Percentiles rank a stretch among this genome's conserved stretches.
Evolutionary conservation across 2,797 vertebrate genomes (phyloP).

Genomic region (Anolis apletophallus): DNA sequence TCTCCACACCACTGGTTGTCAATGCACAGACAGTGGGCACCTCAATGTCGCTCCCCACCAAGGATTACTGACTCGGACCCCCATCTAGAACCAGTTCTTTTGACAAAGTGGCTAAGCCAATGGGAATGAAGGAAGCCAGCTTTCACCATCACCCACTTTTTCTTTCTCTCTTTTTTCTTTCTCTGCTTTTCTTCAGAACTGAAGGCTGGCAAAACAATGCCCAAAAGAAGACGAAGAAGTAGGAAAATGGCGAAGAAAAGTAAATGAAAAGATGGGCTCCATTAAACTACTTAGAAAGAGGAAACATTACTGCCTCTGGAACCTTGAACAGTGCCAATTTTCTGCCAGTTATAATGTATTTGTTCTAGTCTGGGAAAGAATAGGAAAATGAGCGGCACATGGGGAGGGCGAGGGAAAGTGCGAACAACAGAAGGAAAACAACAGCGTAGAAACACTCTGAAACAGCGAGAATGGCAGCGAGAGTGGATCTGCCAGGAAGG

Average conservation of each 20-base stretch:
- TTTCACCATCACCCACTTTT: too few relatives aligned
- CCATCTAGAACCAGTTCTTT: neutral
- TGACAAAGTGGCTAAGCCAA: neutral
- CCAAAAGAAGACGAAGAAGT: slow-evolving; percentile 8
- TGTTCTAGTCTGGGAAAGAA: slow-evolving; percentile 59
- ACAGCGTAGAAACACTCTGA: slow-evolving; percentile 17
- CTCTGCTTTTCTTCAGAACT: neutral
- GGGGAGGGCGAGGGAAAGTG: neutral
- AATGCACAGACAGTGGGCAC: fast-evolving
- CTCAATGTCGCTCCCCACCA: neutral
- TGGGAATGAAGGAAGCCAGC: neutral
- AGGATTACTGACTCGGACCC: neutral
- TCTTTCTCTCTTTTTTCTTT: slow-evolving; percentile 9
- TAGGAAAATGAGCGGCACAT: slow-evolving; percentile 28
- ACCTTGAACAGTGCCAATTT: slow-evolving; percentile 65
- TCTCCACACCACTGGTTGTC: neutral
- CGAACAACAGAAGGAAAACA: slow-evolving; percentile 56
- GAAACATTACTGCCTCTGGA: slow-evolving; percentile 62
- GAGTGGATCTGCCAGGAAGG: slow-evolving; percentile 14
- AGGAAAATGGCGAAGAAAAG: neutral
- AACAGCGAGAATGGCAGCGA: slow-evolving; percentile 35
- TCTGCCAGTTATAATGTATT: slow-evolving; percentile 63
- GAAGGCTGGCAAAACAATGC: slow-evolving; percentile 57
- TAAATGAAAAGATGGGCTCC: slow-evolving; percentile 42
- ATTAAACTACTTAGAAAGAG: slow-evolving; percentile 65